These are phyloP conservation scores for Nephrocerus scutellatus DNA, from an alignment of 2,888 invertebrate species.

Conservation along the genomic window DNA sequence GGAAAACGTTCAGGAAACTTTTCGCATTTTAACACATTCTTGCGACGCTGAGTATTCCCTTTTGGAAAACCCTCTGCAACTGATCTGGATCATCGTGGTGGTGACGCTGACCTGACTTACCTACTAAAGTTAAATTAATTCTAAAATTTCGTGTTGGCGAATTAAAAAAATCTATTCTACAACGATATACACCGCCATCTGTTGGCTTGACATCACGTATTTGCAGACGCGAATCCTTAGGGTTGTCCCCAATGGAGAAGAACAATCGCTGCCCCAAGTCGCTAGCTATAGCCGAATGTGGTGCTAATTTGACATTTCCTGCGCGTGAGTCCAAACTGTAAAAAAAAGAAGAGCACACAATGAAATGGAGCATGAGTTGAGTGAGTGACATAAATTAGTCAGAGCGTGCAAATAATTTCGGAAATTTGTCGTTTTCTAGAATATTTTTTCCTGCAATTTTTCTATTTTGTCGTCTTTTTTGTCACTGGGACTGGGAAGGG, in stretches of 20 bases:
- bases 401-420: neutral
- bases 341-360: constrained; percentile 6
- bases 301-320: constrained; percentile 58
- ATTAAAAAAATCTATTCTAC: constrained; percentile 82
- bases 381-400: constrained; percentile 4
- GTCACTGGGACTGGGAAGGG: neutral
- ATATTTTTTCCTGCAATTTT: neutral
- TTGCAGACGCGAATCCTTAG: constrained; percentile 65
- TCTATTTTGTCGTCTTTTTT: constrained; percentile 1
- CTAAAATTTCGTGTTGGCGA: constrained; percentile 81
- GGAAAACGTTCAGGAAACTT: too few relatives aligned
- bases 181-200: constrained; percentile 80
- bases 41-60: too few relatives aligned
- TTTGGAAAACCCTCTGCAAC: too few relatives aligned
- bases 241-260: constrained; percentile 65
- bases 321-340: constrained; percentile 70
- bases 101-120: too few relatives aligned
- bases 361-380: neutral
- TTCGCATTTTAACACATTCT: too few relatives aligned
- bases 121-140: constrained; percentile 79
- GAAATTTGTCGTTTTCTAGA: constrained; percentile 5
- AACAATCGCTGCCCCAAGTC: constrained; percentile 69
- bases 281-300: constrained; percentile 71
- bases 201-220: constrained; percentile 63
- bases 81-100: too few relatives aligned